Percentiles rank a stretch among this genome's conserved stretches.
phyloP scores from a whole-genome alignment of 2,888 invertebrate genomes.

The Rutpela maculata region DNA sequence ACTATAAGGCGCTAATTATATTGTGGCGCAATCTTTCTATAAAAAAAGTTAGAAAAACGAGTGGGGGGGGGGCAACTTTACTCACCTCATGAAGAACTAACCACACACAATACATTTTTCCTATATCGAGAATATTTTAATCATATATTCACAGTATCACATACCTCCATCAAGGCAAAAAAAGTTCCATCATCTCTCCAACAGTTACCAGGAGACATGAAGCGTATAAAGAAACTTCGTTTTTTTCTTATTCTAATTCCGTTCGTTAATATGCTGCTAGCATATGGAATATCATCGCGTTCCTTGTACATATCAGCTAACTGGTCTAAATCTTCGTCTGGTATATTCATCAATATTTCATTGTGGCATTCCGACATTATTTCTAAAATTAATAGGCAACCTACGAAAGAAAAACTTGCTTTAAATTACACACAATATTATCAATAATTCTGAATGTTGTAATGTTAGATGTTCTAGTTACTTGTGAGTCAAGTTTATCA shows the following conservation, averaged over 20 bases:
- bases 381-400: constrained; percentile 12
- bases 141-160: not conserved
- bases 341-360: constrained; percentile 43
- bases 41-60: too few relatives aligned
- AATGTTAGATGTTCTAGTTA: not conserved
- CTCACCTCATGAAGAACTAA: too few relatives aligned
- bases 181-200: constrained; percentile 45
- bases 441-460: not conserved
- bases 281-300: constrained; percentile 38
- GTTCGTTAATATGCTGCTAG: constrained; percentile 38
- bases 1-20: too few relatives aligned
- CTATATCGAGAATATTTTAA: too few relatives aligned
- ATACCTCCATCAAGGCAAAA: constrained; percentile 42
- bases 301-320: constrained; percentile 41
- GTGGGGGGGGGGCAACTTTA: too few relatives aligned
- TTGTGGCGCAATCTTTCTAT: too few relatives aligned
- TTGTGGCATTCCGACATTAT: constrained; percentile 22
- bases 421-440: not conserved
- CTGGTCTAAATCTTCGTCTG: constrained; percentile 38
- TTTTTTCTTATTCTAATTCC: constrained; percentile 38
- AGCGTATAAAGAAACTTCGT: constrained; percentile 35
- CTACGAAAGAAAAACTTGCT: not conserved
- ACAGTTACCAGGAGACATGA: constrained; percentile 41
- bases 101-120: too few relatives aligned
- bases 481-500: constrained; percentile 9